These are phyloP conservation scores for Pipa parva DNA, from an alignment of 2,113 vertebrate genomes.

Conservation along the genomic window DNA sequence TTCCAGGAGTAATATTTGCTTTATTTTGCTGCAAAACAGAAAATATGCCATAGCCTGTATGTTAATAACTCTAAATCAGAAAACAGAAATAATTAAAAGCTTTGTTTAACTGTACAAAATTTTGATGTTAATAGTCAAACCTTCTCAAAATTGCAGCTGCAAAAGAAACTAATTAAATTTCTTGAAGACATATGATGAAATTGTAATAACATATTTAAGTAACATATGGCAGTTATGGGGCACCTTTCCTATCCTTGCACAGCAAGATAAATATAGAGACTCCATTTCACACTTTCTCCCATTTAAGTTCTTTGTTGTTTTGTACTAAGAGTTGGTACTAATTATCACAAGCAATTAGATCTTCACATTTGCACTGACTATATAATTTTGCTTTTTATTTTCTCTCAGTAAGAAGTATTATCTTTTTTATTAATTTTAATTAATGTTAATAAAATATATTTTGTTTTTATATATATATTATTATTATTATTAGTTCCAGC, in stretches of 20 bases:
- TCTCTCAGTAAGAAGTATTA: no score
- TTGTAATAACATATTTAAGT: conserved; percentile 79
- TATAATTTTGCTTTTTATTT: not conserved
- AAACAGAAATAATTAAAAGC: conserved; percentile 2
- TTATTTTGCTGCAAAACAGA: no score
- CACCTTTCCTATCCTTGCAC: conserved; percentile 75
- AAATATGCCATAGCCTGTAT: no score
- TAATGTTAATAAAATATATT: no score
- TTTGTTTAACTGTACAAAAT: not conserved
- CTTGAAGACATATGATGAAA: conserved; percentile 75
- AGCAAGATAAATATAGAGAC: conserved; percentile 70
- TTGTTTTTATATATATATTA: no score
- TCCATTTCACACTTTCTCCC: conserved; percentile 56
- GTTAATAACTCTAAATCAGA: no score
- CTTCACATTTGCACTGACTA: not conserved
- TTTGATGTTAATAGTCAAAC: conserved; percentile 61
- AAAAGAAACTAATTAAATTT: conserved; percentile 76
- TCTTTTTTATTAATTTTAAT: no score
- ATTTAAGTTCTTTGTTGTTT: conserved; percentile 57
- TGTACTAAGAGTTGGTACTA: conserved; percentile 37
- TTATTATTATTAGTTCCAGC: no score
- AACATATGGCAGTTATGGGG: conserved; percentile 75
- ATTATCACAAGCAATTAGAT: not conserved
- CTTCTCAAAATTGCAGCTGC: conserved; percentile 81
- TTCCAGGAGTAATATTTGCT: no score